phyloP scores from a whole-genome alignment of 2,888 invertebrate genomes.

The Agonum fuliginosum region DNA sequence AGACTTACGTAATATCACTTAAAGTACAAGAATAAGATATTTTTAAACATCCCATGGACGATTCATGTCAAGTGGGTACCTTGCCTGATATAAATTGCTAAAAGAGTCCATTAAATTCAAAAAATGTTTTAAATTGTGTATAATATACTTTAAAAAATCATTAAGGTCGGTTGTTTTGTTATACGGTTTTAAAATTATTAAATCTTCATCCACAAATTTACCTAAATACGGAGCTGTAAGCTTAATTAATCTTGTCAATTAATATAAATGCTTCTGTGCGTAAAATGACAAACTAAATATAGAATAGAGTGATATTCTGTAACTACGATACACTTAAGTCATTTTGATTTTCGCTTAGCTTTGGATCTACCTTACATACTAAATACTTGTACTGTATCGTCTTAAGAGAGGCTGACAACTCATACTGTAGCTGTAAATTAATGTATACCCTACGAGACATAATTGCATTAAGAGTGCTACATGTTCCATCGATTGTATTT shows the following conservation, averaged over 20 bases:
- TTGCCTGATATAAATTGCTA: no score
- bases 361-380: conserved; percentile 11
- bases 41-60: no score
- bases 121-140: conserved; percentile 37
- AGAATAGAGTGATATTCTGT: conserved; percentile 31
- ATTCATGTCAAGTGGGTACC: no score
- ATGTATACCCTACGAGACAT: not conserved
- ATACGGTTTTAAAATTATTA: not conserved
- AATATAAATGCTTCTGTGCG: conserved; percentile 51
- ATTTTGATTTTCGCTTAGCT: conserved; percentile 19
- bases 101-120: no score
- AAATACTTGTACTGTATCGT: conserved; percentile 21
- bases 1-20: no score
- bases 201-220: conserved; percentile 17
- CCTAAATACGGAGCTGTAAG: conserved; percentile 50
- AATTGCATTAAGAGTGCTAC: not conserved
- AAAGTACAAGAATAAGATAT: no score
- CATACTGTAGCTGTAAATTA: conserved; percentile 4
- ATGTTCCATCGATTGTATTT: not conserved
- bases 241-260: conserved; percentile 56
- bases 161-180: conserved; percentile 6
- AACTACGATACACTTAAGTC: conserved; percentile 10
- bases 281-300: conserved; percentile 39
- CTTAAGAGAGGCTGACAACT: conserved; percentile 21
- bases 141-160: conserved; percentile 9